Conservation (phyloP, 23 tunicate genomes). For the Styela clava region DNA sequence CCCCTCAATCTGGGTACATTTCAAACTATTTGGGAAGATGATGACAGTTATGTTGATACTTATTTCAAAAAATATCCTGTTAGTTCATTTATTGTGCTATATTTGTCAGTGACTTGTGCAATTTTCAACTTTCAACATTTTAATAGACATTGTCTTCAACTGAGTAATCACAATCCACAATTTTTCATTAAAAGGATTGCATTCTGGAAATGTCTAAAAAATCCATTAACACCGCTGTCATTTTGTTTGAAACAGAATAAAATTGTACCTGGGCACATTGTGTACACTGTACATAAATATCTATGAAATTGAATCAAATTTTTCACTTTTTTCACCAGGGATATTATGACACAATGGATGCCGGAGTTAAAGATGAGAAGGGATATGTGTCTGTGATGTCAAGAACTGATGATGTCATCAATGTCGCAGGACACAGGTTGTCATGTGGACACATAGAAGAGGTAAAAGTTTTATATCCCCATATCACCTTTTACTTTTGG, state of each 20-base stretch:
- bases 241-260: too few relatives aligned
- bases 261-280: too few relatives aligned
- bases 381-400: conserved; percentile 97
- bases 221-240: too few relatives aligned
- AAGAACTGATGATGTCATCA: conserved; percentile 97
- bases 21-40: conserved; percentile 74
- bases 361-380: conserved; percentile 81
- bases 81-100: not conserved
- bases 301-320: too few relatives aligned
- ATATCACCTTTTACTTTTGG: too few relatives aligned
- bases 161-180: too few relatives aligned
- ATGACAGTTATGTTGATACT: conserved; percentile 63
- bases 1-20: conserved; percentile 83
- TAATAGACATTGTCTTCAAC: too few relatives aligned
- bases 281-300: too few relatives aligned
- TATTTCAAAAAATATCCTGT: conserved; percentile 65
- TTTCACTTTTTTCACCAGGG: conserved; percentile 43
- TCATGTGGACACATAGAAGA: conserved; percentile 97
- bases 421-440: conserved; percentile 91
- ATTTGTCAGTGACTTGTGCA: too few relatives aligned
- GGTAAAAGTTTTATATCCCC: conserved; percentile 22
- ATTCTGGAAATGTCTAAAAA: too few relatives aligned
- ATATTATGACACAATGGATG: conserved; percentile 96
- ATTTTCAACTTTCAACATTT: too few relatives aligned
- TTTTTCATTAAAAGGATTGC: too few relatives aligned